Percentiles rank a stretch among this genome's conserved stretches.
These are phyloP conservation scores for Macrosoma leucophasiata DNA, from an alignment of 2,888 invertebrate genomes.

Conservation along the genomic window DNA sequence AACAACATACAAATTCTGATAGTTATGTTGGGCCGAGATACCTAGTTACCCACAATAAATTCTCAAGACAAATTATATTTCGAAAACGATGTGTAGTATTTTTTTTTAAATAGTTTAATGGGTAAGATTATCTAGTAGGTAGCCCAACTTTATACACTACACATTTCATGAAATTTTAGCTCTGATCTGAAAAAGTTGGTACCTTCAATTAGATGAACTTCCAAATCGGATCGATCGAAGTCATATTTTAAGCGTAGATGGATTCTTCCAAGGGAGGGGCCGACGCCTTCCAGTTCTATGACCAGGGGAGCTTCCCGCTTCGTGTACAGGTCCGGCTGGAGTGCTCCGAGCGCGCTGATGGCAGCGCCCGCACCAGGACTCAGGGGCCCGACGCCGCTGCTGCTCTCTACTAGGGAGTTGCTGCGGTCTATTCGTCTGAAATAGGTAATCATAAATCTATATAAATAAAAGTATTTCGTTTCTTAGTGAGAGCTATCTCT, in stretches of 20 bases:
- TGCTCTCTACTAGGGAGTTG: slow-evolving; percentile 68
- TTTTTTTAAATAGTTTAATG: too few species aligned
- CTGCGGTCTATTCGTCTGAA: slow-evolving; percentile 70
- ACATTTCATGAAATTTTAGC: too few species aligned
- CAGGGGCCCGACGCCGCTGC: slow-evolving; percentile 58
- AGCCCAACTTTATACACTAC: too few species aligned
- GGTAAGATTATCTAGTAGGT: too few species aligned
- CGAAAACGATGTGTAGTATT: too few species aligned
- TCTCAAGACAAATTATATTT: too few species aligned
- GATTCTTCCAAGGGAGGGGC: slow-evolving; percentile 85
- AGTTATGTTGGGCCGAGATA: too few species aligned
- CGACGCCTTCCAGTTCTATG: slow-evolving; percentile 77
- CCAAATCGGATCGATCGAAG: slow-evolving; percentile 91
- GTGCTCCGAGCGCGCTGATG: slow-evolving; percentile 80
- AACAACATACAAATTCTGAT: too few species aligned
- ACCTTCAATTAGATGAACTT: slow-evolving; percentile 95
- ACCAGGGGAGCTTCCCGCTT: slow-evolving; percentile 86
- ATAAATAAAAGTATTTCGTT: too few species aligned
- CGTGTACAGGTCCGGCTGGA: slow-evolving; percentile 91
- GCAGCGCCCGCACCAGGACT: slow-evolving; percentile 60
- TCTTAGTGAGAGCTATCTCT: not conserved
- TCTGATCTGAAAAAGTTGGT: slow-evolving; percentile 8
- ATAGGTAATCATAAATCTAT: slow-evolving; percentile 7
- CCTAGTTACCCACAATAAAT: too few species aligned
- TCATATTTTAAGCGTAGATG: slow-evolving; percentile 92